Conservation (phyloP, 1,140 invertebrate genomes). For the Panagrolaimus sp. region DNA sequence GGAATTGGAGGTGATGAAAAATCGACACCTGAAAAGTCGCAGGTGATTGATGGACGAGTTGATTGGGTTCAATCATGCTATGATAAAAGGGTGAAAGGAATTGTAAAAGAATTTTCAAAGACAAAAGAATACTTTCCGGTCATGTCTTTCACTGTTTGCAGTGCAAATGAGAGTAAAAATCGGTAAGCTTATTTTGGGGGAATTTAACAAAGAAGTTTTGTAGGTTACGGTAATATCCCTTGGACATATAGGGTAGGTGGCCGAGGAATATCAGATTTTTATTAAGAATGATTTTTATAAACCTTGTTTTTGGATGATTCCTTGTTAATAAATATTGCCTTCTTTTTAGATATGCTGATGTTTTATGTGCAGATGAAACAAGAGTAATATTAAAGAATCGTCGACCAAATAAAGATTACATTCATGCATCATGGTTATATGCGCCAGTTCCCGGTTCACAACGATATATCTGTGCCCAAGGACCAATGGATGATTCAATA, state of each 20-base stretch:
- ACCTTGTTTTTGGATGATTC: not conserved
- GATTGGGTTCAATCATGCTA: not conserved
- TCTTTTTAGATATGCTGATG: slow-evolving; percentile 4
- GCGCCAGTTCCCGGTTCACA: not conserved
- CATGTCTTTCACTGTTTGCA: slow-evolving; percentile 1
- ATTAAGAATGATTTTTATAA: too few relatives aligned
- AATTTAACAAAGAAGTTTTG: too few relatives aligned
- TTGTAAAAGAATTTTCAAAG: not conserved
- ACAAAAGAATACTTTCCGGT: not conserved
- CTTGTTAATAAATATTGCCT: not conserved
- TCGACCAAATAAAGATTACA: not conserved
- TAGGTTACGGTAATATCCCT: too few relatives aligned
- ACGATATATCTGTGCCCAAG: slow-evolving; percentile 48
- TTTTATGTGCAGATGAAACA: slow-evolving; percentile 10
- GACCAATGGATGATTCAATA: slow-evolving; percentile 58
- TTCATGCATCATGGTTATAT: slow-evolving; percentile 4
- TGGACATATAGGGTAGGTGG: too few relatives aligned
- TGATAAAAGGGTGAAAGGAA: not conserved
- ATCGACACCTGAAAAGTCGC: not conserved
- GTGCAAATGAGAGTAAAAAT: slow-evolving; percentile 8
- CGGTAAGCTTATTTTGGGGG: too few relatives aligned
- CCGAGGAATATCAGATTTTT: too few relatives aligned
- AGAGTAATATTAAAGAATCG: slow-evolving; percentile 14
- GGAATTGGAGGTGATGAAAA: not conserved
- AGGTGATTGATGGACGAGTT: not conserved